Evolutionary conservation across 2,113 vertebrate species (phyloP).

Genomic region (Bubo bubo): DNA sequence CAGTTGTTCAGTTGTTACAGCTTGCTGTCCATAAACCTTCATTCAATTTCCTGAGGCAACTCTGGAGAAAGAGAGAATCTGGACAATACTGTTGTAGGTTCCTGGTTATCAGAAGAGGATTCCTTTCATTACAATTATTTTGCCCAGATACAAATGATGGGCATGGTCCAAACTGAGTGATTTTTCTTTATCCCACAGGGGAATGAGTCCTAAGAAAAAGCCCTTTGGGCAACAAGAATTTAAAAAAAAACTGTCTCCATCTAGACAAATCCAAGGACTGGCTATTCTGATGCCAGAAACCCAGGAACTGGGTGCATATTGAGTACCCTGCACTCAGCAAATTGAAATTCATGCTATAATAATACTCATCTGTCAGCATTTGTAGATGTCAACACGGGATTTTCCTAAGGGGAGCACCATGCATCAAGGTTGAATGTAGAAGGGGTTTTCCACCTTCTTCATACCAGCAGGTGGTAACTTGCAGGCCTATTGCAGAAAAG

Average conservation of each 20-base stretch:
- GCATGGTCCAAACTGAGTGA: neutral
- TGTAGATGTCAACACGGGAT: fast-evolving
- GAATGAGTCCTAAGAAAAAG: neutral
- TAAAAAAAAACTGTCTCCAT: neutral
- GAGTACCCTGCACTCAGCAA: neutral
- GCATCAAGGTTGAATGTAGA: fast-evolving
- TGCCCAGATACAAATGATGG: neutral
- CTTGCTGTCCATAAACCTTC: neutral
- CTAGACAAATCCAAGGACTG: neutral
- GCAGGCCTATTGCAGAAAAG: neutral
- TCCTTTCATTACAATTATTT: neutral
- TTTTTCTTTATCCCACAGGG: neutral
- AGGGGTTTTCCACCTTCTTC: neutral
- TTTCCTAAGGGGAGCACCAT: neutral
- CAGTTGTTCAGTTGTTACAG: neutral
- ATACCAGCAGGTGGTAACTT: neutral
- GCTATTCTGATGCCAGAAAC: neutral
- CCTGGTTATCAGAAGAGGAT: neutral
- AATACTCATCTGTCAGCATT: neutral
- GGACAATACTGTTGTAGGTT: neutral
- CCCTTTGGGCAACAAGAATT: neutral
- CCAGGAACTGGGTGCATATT: neutral
- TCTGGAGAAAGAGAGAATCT: neutral
- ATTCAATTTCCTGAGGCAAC: neutral
- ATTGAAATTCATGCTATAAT: neutral